Evolutionary conservation across 2,888 invertebrate genomes (phyloP), one percentile per base, ranked within the genome.

Genomic region (Spisula solida): DNA sequence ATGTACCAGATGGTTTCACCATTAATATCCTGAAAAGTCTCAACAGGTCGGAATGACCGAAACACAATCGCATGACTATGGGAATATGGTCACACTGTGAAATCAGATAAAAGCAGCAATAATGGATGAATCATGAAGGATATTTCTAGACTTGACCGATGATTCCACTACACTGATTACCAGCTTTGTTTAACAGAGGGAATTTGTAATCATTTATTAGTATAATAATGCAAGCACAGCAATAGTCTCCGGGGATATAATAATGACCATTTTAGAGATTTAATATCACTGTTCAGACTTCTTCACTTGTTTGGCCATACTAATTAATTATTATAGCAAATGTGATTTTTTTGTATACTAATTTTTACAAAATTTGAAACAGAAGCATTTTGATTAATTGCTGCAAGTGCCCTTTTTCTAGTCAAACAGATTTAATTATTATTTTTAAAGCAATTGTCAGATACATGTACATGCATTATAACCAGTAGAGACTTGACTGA

Each of bases 61-160:
- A 25, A 5, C 8, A 5, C 41, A 5, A 41, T 5, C 41, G 25
- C n/a, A n/a, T n/a, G n/a, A n/a, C 60, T 66, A 12, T 66, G 25
- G 60, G 60, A n/a, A 66, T 66, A 20, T 66, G 25, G 60, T 66
- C 60, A n/a, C 10, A 25, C 60, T 66, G 60, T 66, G 60, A 66
- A 66, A 66, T 66, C 60, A 25, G 60, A 66, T 66, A 66, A 66
- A 66, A 66, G n/a, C 8, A 25, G 4, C 60, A n/a, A 66, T 66
- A 66, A 66, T 25, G 25, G 25, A 25, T 66, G n/a, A 66, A n/a
- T 25, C 20, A 66, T 66, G 60, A 20, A n/a, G 25, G n/a, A 10
- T 66, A 66, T n/a, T 66, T 66, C 60, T 10, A 25, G 60, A 66
- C 25, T 10, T 66, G 25, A 25, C 60, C 60, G 6, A 66, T 66